These are phyloP conservation scores for Lasioglossum marginatum DNA, from an alignment of 2,888 invertebrate genomes.

Conservation along the genomic window DNA sequence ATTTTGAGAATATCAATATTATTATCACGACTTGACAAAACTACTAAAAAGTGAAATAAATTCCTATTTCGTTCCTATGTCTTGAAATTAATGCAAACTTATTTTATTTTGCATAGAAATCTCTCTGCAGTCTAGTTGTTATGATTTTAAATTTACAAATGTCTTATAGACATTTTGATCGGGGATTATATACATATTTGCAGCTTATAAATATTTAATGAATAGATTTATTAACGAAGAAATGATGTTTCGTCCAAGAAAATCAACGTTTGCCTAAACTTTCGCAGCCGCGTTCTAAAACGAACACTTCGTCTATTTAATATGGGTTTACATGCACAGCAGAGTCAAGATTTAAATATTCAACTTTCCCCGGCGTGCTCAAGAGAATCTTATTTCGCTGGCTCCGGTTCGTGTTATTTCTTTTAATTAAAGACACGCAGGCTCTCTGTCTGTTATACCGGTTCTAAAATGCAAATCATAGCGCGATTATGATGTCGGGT, in stretches of 20 bases:
- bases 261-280: not conserved
- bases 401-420: conserved; percentile 49
- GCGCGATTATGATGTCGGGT: conserved; percentile 81
- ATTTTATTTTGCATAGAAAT: not conserved
- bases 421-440: conserved; percentile 83
- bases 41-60: not conserved
- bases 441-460: conserved; percentile 72
- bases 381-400: conserved; percentile 55
- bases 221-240: too few species aligned
- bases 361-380: conserved; percentile 50
- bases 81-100: not conserved
- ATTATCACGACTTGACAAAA: not conserved
- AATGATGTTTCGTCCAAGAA: too few species aligned
- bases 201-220: too few species aligned
- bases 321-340: not conserved
- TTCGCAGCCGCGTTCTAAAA: not conserved
- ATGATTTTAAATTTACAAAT: too few species aligned
- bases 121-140: not conserved
- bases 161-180: too few species aligned
- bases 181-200: too few species aligned
- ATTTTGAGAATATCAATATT: not conserved
- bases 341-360: conserved; percentile 70
- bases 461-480: conserved; percentile 81
- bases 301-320: not conserved
- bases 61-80: not conserved